Evolutionary conservation across 92 coral and sea anemone genomes (phyloP).

Genomic region (Epizoanthus illoricatus): DNA sequence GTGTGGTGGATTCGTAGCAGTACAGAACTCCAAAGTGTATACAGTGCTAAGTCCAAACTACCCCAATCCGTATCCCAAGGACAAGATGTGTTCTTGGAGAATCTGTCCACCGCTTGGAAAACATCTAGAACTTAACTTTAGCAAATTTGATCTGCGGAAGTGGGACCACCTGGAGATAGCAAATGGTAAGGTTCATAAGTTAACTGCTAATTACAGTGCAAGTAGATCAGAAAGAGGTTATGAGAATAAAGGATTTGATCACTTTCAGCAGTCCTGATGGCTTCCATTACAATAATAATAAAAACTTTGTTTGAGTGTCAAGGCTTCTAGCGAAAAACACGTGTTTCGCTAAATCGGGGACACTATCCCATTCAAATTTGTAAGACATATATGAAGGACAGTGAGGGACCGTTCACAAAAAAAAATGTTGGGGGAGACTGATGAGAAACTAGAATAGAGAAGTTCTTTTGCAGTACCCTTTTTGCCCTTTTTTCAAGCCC

Average conservation of each 20-base stretch:
- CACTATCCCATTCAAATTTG: no score
- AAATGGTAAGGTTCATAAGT: conserved; percentile 66
- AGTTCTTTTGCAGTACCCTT: no score
- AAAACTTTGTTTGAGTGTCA: not conserved
- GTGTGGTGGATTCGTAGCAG: conserved; percentile 69
- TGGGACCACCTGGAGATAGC: conserved; percentile 67
- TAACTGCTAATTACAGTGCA: not conserved
- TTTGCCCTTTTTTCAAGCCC: no score
- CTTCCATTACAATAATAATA: no score
- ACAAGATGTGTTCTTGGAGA: conserved; percentile 91
- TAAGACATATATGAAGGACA: no score
- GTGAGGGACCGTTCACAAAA: no score
- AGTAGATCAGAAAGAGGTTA: no score
- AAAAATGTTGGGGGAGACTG: not conserved
- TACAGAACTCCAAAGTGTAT: conserved; percentile 42
- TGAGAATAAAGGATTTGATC: no score
- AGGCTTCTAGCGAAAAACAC: no score
- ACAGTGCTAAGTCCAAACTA: conserved; percentile 66
- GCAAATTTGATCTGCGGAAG: conserved; percentile 59
- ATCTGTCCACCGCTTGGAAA: conserved; percentile 77
- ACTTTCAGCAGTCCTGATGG: no score
- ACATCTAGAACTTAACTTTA: conserved; percentile 69
- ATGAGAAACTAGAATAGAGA: no score
- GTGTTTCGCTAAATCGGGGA: no score
- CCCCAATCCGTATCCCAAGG: conserved; percentile 68